Base-by-base conservation (phyloP, 2,888 invertebrate species). In the Macrosiphum euphorbiae region DNA sequence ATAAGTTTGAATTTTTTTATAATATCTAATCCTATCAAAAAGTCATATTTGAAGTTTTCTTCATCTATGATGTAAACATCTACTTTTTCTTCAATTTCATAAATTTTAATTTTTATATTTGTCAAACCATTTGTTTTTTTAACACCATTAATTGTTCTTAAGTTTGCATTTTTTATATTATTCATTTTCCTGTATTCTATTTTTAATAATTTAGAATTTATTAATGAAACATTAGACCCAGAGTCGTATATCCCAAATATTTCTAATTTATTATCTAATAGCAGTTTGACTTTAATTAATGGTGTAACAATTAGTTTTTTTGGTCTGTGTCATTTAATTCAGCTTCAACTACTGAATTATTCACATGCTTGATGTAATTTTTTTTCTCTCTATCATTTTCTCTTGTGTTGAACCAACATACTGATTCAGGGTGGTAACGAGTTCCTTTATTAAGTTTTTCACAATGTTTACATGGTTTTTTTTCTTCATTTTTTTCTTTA, bases 21-120 rank as follows among this genome's bases (percentile, higher is more conserved):
- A 0, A 94, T 94, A 94, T 95, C 95, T 94, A 95, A 92, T 86
- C 95, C 95, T 13, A 95, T 94, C 16, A 95, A 16, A 58, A 95
- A 94, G 90, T 95, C 95, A 94, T 95, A 52, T 52, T 55, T 55
- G 55, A 52, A 52, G 52, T 52, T 52, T 52, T 52, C 16, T 16
- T 16, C 52, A 52, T 16, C 52, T 16, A 52, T 52, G 52, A 52
- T 52, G 52, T 52, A 52, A 52, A 52, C 52, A 52, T 52, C 1
- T 16, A 52, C 52, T 16, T 52, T 52, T 52, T 52, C 16, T 16
- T 16, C 52, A 16, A 52, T 52, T 52, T 52, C 16, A 52, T 16
- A 52, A 88, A 94, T 95, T 93, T 94, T 94, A 61, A 95, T 91
- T 94, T 95, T 89, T 61, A 95, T 55, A 61, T 28, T 91, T 84